A percentile compares a stretch with the other conserved stretches of the same genome.
Evolutionary conservation across 2,797 vertebrate species (phyloP).

Genomic region (Halcyon leucocephala): DNA sequence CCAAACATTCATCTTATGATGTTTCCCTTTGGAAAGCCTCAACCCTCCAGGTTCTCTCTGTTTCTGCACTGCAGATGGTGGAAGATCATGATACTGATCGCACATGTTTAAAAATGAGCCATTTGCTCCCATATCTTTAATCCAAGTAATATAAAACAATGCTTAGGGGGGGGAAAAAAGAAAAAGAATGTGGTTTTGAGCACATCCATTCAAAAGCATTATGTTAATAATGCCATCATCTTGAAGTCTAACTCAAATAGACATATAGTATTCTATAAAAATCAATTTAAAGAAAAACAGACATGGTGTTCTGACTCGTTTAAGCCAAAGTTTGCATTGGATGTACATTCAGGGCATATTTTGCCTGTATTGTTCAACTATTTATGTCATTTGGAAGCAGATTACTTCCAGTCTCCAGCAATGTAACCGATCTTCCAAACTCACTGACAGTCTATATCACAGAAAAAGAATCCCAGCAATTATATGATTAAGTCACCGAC

Average conservation of each 20-base stretch:
- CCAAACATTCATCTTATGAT: neutral
- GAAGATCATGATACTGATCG: neutral
- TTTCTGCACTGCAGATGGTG: conserved; percentile 46
- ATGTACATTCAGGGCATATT: conserved; percentile 21
- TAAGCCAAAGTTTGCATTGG: conserved; percentile 50
- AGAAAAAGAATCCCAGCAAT: conserved; percentile 9
- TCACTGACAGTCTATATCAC: neutral
- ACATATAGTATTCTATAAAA: neutral
- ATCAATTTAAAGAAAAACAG: conserved; percentile 44
- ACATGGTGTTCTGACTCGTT: neutral
- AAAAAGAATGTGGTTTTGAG: neutral
- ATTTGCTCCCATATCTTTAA: neutral
- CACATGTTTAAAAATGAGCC: conserved; percentile 9
- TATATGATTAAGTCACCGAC: conserved; percentile 22
- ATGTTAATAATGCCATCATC: neutral
- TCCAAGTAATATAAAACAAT: neutral
- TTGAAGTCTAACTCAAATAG: neutral
- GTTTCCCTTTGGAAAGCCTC: conserved; percentile 38
- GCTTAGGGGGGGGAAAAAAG: neutral
- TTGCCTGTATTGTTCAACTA: conserved; percentile 23
- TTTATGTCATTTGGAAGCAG: conserved; percentile 40
- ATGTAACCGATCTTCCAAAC: conserved; percentile 6
- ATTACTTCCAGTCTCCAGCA: conserved; percentile 26
- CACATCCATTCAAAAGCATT: neutral
- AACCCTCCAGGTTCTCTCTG: neutral